These are phyloP conservation scores for Allolobophora icterica DNA, from an alignment of 2,888 invertebrate genomes.

Conservation along the genomic window DNA sequence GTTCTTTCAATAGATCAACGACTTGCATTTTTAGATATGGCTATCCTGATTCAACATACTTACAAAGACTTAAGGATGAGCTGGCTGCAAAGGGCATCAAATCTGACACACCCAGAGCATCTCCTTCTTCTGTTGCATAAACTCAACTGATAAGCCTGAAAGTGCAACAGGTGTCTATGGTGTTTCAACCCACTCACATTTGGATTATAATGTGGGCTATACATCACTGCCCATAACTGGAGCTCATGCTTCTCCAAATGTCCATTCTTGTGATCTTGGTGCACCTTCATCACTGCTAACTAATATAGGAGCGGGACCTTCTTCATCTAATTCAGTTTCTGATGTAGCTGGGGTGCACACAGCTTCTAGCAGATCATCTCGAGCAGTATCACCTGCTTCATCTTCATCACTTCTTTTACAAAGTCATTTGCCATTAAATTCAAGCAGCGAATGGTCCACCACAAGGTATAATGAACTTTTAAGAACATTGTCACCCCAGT, in stretches of 20 bases:
- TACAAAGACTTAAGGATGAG: slow-evolving; percentile 54
- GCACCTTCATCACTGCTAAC: not conserved
- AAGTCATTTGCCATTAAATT: not conserved
- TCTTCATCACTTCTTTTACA: not conserved
- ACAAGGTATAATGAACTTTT: not conserved
- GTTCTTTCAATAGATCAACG: too few species aligned
- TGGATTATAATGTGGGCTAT: not conserved
- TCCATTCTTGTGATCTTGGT: too few species aligned
- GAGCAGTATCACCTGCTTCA: not conserved
- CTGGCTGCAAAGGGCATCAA: slow-evolving; percentile 56
- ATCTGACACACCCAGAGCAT: not conserved
- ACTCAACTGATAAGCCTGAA: not conserved
- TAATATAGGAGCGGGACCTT: not conserved
- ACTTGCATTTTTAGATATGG: slow-evolving; percentile 52
- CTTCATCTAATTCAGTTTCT: not conserved
- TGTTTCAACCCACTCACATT: not conserved
- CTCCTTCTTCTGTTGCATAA: not conserved
- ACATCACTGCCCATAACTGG: not conserved
- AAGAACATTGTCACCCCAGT: not conserved
- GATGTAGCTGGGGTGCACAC: not conserved
- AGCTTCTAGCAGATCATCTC: not conserved
- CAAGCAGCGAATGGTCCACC: not conserved
- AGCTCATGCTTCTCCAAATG: not conserved
- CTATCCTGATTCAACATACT: slow-evolving; percentile 56
- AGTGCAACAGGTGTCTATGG: not conserved